These are phyloP conservation scores for Rissa tridactyla DNA, from an alignment of 2,113 vertebrate species.

Conservation along the genomic window DNA sequence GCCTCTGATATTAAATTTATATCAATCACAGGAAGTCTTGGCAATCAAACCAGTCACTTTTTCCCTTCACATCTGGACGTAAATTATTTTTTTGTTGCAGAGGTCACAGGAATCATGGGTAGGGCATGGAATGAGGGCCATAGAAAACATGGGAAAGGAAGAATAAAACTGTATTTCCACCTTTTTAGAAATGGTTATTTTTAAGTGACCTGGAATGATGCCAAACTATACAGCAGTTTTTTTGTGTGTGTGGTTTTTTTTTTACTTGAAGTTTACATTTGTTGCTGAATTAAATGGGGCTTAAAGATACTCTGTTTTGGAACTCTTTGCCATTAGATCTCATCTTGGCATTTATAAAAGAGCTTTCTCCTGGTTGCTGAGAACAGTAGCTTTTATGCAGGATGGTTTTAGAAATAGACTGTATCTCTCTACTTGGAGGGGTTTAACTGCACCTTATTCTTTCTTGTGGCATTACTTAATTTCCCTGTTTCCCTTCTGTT, in stretches of 20 bases:
- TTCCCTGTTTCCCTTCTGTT: conserved; percentile 6
- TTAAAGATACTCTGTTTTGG: conserved; percentile 66
- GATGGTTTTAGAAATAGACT: conserved; percentile 15
- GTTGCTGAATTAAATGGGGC: conserved; percentile 62
- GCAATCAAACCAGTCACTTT: conserved; percentile 69
- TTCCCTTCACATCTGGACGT: conserved; percentile 75
- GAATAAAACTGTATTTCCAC: conserved; percentile 74
- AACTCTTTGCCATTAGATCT: conserved; percentile 29
- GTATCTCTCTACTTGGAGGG: background rate
- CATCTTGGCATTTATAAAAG: conserved; percentile 25
- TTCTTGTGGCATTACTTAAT: background rate
- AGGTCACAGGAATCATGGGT: conserved; percentile 74
- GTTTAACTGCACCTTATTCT: conserved; percentile 1
- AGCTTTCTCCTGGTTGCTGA: conserved; percentile 45
- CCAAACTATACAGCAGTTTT: conserved; percentile 54
- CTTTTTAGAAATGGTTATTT: conserved; percentile 79
- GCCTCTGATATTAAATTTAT: conserved; percentile 66
- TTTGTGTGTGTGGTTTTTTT: background rate
- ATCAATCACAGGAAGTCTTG: conserved; percentile 73
- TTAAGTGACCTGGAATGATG: conserved; percentile 70
- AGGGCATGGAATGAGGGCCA: conserved; percentile 68
- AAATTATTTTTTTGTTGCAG: conserved; percentile 54
- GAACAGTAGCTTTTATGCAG: conserved; percentile 56
- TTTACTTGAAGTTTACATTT: conserved; percentile 66
- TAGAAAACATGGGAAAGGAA: conserved; percentile 79